Percentiles rank a stretch among this genome's conserved stretches.
These are phyloP conservation scores for Orbicella faveolata DNA, from an alignment of 64 coral and sea anemone genomes.

Conservation along the genomic window DNA sequence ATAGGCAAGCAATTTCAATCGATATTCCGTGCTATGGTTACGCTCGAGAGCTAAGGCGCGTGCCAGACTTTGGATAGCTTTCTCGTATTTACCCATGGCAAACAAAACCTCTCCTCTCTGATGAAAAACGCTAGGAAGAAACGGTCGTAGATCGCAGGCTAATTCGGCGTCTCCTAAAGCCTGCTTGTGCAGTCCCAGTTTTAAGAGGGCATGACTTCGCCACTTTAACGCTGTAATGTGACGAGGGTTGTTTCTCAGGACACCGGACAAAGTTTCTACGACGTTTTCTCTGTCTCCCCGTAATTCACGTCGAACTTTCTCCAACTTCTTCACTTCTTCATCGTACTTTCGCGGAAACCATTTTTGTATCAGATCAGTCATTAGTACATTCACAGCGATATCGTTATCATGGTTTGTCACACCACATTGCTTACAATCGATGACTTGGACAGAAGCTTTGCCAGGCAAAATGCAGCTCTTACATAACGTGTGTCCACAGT, in stretches of 20 bases:
- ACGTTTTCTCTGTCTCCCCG: constrained; percentile 15
- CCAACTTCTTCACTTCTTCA: neutral
- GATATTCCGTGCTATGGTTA: neutral
- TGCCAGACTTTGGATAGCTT: constrained; percentile 11
- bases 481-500: constrained; percentile 96
- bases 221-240: constrained; percentile 62
- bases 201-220: constrained; percentile 45
- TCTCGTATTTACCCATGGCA: constrained; percentile 1
- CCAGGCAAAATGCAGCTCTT: constrained; percentile 49
- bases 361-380: constrained; percentile 62
- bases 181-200: constrained; percentile 39
- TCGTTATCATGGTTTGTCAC: neutral
- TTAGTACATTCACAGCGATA: constrained; percentile 59
- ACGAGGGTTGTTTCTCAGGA: constrained; percentile 17
- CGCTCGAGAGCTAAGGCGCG: constrained; percentile 37
- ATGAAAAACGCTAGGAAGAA: constrained; percentile 11
- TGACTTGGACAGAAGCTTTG: neutral
- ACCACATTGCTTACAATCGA: constrained; percentile 51
- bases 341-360: constrained; percentile 64
- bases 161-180: constrained; percentile 55
- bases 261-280: constrained; percentile 16
- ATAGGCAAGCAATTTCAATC: constrained; percentile 27
- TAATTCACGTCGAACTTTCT: constrained; percentile 2
- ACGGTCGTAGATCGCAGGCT: constrained; percentile 42
- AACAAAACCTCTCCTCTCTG: constrained; percentile 49